Evolutionary conservation across 1,140 invertebrate species (phyloP), one percentile per base, ranked within the genome.

Genomic region (Cotesia chilonis): DNA sequence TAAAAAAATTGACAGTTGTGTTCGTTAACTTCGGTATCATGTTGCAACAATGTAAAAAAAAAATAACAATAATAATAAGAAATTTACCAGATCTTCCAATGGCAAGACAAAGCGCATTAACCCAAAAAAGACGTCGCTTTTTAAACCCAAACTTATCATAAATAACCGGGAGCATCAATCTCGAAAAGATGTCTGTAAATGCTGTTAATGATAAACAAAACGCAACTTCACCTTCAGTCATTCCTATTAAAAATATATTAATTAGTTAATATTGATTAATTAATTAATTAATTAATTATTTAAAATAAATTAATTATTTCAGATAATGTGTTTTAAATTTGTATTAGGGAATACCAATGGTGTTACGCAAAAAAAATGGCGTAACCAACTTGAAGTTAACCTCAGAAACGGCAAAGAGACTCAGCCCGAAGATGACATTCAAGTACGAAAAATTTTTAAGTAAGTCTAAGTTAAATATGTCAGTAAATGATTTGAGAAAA

Each of bases 301-400:
- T 14, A 14, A 14, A 14, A 14, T 14, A 14, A 14, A 14, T 14
- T 14, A 14, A 14, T 14, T 14, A 14, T 28, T 28, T 28, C 20
- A 28, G 20, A 28, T 28, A 28, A 28, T 28, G 20, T 28, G 20
- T 28, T 28, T 28, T 28, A 28, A 28, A 28, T 28, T 28, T 28
- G 7, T 20, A 37, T 54, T 17, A 47, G 41, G 28, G 41, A 76
- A 92, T 91, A 72, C 91, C 91, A 72, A 93, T 84, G 77, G 87
- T 89, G 37, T 72, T 20, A 63, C 87, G 86, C 68, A 93, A 90
- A 79, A 93, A 93, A 80, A 93, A 93, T 10, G 92, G 92, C 51
- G 90, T 92, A 61, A 93, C 90, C 88, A 93, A 90, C 82, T 92
- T 92, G 79, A 93, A 93, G 78, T 93, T 92, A 74, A 92, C 88